Conservation (phyloP, 2,113 vertebrate genomes). For the Channa maculata region DNA sequence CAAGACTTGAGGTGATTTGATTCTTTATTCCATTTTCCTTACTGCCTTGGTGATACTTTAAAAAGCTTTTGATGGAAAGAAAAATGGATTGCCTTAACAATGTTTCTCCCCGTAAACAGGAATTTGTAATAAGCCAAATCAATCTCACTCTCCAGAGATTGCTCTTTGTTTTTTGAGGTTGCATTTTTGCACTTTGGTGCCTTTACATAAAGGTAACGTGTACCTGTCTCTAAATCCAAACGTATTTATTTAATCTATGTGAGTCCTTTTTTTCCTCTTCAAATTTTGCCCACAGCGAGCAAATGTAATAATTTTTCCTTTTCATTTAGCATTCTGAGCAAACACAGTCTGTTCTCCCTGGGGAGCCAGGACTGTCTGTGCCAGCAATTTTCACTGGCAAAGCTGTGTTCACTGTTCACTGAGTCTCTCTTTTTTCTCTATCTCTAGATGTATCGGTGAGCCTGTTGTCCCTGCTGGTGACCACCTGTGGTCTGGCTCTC, state of each 20-base stretch:
- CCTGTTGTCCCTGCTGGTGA: constrained; percentile 84
- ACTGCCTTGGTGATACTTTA: not conserved
- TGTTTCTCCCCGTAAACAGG: not conserved
- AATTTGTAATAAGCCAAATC: not conserved
- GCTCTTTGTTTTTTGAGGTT: not conserved
- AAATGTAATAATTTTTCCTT: not conserved
- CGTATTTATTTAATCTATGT: not conserved
- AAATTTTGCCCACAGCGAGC: not conserved
- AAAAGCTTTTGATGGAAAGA: not conserved
- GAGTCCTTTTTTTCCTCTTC: not conserved
- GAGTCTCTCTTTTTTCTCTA: constrained; percentile 17
- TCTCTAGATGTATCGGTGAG: constrained; percentile 84
- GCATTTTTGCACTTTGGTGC: not conserved
- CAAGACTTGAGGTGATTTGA: not conserved
- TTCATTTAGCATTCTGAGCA: constrained; percentile 18
- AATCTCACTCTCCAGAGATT: not conserved
- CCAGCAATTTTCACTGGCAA: constrained; percentile 5
- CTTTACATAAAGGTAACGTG: not conserved
- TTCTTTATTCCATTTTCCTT: not conserved
- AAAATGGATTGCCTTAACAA: not conserved
- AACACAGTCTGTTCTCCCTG: constrained; percentile 21
- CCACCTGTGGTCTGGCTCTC: constrained; percentile 90
- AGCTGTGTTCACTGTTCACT: constrained; percentile 25
- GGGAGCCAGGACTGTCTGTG: constrained; percentile 21
- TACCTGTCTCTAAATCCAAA: not conserved